Percentiles rank a stretch among this genome's conserved stretches.
Evolutionary conservation across 2,888 invertebrate species (phyloP).

Genomic region (Drosophila hamatofila): DNA sequence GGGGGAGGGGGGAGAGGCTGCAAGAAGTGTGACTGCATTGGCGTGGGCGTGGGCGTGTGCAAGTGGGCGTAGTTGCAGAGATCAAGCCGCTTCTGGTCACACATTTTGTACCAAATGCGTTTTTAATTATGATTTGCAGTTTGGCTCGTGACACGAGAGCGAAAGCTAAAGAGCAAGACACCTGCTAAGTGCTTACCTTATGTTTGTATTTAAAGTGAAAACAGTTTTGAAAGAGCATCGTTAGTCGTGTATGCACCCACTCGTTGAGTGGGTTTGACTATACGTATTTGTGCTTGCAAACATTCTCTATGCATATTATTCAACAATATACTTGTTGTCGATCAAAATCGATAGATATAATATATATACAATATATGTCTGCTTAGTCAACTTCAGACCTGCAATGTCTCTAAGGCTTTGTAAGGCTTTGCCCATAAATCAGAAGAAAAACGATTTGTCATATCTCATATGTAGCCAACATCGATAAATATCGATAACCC

Average conservation of each 20-base stretch:
- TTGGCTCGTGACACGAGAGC: neutral
- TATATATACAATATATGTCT: neutral
- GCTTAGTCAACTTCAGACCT: no score
- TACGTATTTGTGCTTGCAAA: neutral
- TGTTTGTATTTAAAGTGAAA: neutral
- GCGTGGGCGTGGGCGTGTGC: neutral
- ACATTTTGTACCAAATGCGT: conserved; percentile 40
- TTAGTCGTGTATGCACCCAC: neutral
- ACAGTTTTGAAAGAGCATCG: neutral
- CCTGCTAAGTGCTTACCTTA: neutral
- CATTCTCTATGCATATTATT: neutral
- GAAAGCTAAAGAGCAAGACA: neutral
- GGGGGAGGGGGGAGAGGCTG: neutral
- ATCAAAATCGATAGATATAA: neutral
- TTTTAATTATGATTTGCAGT: conserved; percentile 27
- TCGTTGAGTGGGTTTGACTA: neutral
- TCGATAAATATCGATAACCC: neutral
- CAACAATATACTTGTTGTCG: no score
- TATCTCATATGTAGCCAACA: neutral
- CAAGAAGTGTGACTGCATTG: neutral
- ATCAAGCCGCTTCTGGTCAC: conserved; percentile 41
- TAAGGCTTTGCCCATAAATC: neutral
- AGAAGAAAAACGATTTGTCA: neutral
- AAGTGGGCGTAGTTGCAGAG: neutral
- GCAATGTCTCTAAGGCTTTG: neutral